Evolutionary conservation across 2,113 vertebrate genomes (phyloP), one percentile per base, ranked within the genome.

Genomic region (Paratilapia polleni): DNA sequence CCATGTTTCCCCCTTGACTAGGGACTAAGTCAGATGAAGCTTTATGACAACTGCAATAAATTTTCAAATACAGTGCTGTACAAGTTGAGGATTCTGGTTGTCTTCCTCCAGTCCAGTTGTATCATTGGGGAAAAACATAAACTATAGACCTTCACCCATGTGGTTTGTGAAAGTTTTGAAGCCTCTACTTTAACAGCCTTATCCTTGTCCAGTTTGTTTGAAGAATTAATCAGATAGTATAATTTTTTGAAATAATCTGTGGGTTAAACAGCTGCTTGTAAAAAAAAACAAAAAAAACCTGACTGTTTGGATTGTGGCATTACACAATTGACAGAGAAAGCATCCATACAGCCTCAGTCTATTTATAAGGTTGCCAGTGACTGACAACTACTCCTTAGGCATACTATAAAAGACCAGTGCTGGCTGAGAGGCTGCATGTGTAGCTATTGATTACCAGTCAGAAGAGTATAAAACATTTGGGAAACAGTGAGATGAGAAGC

Each of bases 361-460:
- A 90, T 94, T 92, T 92, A 85, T 90, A 92, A 93, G 88, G 54
- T 84, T 73, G 83, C 91, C 91, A 91, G 62, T 92, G 91, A 88
- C 90, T 92, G 92, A 92, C 90, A 91, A 88, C 87, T 80, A 58
- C 83, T 94, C 89, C 90, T 94, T 78, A 77, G 93, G 93, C 93
- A 24, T 82, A 66, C 80, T 80, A 83, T 91, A 54, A 89, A 91
- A 93, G 91, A 84, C 66, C 80, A 74, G 78, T 14, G 89, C 87
- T 80, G 86, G 89, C 90, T 82, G 86, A 82, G 82, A 87, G 92
- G 90, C 92, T 94, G 95, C 93, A 94, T 95, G 87, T 94, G 91
- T 91, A 90, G 89, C 82, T 96, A 96, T 96, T 95, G 96, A 96
- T 96, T 95, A 95, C 87, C 87, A 91, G 94, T 95, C 94, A 94